Percentiles rank a stretch among this genome's conserved stretches.
Evolutionary conservation across 2,888 invertebrate species (phyloP).

Genomic region (Dryobota labecula): DNA sequence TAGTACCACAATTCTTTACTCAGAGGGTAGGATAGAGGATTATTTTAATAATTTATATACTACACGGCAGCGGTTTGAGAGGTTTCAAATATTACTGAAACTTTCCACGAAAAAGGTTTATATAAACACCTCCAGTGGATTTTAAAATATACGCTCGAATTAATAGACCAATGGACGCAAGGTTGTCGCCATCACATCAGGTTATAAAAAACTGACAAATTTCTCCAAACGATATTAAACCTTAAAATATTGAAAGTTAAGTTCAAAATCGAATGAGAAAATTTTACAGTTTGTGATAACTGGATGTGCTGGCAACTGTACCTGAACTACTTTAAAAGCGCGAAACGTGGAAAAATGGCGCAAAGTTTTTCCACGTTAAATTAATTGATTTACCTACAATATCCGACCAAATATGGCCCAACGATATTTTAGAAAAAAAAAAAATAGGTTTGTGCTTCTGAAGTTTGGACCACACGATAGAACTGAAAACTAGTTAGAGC

Average conservation of each 20-base stretch:
- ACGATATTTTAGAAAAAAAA: neutral
- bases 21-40: conserved; percentile 6
- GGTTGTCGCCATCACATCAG: too few species aligned
- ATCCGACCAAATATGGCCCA: neutral
- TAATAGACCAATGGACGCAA: neutral
- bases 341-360: too few species aligned
- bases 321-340: neutral
- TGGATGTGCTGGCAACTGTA: too few species aligned
- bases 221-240: too few species aligned
- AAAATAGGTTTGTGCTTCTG: neutral
- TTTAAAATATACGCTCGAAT: conserved; percentile 4
- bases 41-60: conserved; percentile 41
- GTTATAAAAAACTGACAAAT: too few species aligned
- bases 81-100: conserved; percentile 7
- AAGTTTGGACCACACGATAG: too few species aligned
- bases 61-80: neutral
- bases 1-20: conserved; percentile 30
- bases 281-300: too few species aligned
- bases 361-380: neutral
- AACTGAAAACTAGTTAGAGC: neutral
- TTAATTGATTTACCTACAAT: neutral
- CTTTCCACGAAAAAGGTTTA: neutral
- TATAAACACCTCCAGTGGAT: neutral
- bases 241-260: too few species aligned
- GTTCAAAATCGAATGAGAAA: too few species aligned